These are phyloP conservation scores for Heliconius eleuchia DNA, from an alignment of 1,140 invertebrate species.

Conservation along the genomic window DNA sequence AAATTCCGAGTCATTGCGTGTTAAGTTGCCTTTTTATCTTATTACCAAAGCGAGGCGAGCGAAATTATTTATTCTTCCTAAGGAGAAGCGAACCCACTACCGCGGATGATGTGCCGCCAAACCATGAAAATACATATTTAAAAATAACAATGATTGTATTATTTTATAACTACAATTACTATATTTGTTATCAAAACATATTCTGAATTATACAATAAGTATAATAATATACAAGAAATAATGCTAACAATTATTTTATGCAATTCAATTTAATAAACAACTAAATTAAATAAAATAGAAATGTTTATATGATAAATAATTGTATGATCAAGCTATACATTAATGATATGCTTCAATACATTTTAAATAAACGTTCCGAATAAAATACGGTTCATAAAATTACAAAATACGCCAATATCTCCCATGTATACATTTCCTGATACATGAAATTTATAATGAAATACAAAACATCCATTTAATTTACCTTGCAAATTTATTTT, in stretches of 20 bases:
- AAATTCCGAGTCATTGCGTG: too few species aligned
- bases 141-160: too few species aligned
- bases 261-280: neutral
- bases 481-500: slow-evolving; percentile 7
- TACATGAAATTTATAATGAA: neutral
- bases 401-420: slow-evolving; percentile 6
- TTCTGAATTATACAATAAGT: too few species aligned
- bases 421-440: neutral
- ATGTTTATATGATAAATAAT: neutral
- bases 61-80: too few species aligned
- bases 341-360: slow-evolving; percentile 6
- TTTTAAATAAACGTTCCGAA: neutral
- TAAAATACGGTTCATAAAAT: slow-evolving; percentile 11
- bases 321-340: neutral
- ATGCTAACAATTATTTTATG: neutral
- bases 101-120: too few species aligned
- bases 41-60: too few species aligned
- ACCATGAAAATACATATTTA: too few species aligned
- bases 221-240: too few species aligned
- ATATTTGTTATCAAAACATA: too few species aligned
- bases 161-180: too few species aligned
- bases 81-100: too few species aligned
- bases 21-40: too few species aligned
- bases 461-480: slow-evolving; percentile 13
- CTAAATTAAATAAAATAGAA: neutral